These are phyloP conservation scores for Romanogobio albipinnatus DNA, from an alignment of 2,113 vertebrate species.

Conservation along the genomic window DNA sequence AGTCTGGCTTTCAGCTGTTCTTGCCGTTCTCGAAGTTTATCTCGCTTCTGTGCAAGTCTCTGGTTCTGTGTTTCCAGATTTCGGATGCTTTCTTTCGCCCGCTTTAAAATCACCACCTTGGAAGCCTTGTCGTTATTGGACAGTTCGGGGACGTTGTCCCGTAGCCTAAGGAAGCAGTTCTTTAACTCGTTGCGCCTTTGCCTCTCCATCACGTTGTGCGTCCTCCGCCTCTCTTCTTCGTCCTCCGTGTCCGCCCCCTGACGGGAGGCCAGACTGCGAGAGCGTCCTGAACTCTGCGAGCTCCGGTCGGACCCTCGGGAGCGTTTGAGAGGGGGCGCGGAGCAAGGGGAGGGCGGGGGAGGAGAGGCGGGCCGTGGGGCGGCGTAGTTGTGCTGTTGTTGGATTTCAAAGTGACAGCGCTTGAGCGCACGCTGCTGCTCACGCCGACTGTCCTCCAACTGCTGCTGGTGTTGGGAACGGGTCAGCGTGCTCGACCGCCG, in stretches of 20 bases:
- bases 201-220: conserved; percentile 83
- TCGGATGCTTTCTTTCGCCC: conserved; percentile 76
- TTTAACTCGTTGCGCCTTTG: conserved; percentile 81
- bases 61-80: conserved; percentile 68
- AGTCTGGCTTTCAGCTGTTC: conserved; percentile 69
- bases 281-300: conserved; percentile 47
- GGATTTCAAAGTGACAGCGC: conserved; percentile 74
- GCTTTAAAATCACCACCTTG: conserved; percentile 81
- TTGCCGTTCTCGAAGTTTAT: conserved; percentile 68
- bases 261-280: conserved; percentile 42
- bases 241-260: conserved; percentile 69
- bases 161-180: conserved; percentile 77
- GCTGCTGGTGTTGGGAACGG: conserved; percentile 51
- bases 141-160: conserved; percentile 79
- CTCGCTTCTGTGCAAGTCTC: conserved; percentile 60
- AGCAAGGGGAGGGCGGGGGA: conserved; percentile 14
- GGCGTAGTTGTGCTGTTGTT: conserved; percentile 81
- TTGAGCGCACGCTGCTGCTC: conserved; percentile 61
- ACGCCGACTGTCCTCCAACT: conserved; percentile 49
- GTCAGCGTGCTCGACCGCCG: conserved; percentile 58
- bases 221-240: conserved; percentile 76
- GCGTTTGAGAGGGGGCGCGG: conserved; percentile 62
- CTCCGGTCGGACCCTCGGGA: conserved; percentile 48
- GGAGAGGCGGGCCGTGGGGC: conserved; percentile 75
- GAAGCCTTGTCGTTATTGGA: conserved; percentile 80